A percentile compares a stretch with the other conserved stretches of the same genome.
phyloP scores from a whole-genome alignment of 2,888 invertebrate genomes.

The Acanthosepion pharaonis region DNA sequence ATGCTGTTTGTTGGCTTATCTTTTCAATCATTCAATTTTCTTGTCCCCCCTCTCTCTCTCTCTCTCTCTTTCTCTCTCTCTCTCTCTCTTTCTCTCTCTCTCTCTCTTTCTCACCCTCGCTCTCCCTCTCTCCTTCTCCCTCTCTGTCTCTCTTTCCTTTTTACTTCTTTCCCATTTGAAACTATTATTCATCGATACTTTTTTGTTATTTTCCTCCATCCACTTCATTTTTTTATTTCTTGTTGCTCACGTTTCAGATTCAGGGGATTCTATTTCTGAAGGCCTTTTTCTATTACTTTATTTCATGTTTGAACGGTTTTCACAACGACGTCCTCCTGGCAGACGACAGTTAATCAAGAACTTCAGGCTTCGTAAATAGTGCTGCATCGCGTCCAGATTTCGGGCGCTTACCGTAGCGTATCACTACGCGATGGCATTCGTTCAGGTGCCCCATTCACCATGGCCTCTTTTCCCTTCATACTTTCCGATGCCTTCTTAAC shows the following conservation, averaged over 20 bases:
- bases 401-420: background rate
- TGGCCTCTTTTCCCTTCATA: too few relatives aligned
- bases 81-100: too few relatives aligned
- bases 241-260: background rate
- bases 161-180: too few relatives aligned
- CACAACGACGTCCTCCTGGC: background rate
- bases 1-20: too few relatives aligned
- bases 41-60: too few relatives aligned
- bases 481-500: background rate
- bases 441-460: background rate
- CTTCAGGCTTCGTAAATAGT: background rate
- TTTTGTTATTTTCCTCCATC: background rate
- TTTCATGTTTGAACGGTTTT: background rate
- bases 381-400: too few relatives aligned
- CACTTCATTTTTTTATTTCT: background rate
- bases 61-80: too few relatives aligned
- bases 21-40: too few relatives aligned
- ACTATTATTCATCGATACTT: too few relatives aligned
- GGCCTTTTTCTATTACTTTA: background rate
- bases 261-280: background rate
- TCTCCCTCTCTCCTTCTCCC: background rate
- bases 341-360: slow-evolving; percentile 23
- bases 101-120: background rate
- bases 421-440: background rate
- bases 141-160: background rate